phyloP scores from a whole-genome alignment of 2,113 vertebrate species.

The Pangasianodon hypophthalmus region DNA sequence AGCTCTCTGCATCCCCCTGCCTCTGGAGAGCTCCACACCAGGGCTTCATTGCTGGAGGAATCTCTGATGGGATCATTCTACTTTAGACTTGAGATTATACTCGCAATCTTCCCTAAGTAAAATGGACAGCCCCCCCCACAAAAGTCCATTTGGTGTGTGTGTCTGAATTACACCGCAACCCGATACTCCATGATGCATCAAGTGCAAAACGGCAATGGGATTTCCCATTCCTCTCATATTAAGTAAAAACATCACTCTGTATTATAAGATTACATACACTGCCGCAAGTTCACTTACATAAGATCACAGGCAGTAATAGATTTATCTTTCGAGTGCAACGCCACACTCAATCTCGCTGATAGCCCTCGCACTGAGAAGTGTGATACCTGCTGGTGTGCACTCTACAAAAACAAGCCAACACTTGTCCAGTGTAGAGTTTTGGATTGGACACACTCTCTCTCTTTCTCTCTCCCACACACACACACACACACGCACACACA shows the following conservation, averaged over 20 bases:
- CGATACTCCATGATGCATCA: constrained; percentile 53
- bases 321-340: constrained; percentile 44
- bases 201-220: constrained; percentile 56
- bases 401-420: constrained; percentile 60
- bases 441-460: constrained; percentile 59
- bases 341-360: constrained; percentile 52
- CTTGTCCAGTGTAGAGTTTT: constrained; percentile 53
- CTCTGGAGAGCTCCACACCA: constrained; percentile 68
- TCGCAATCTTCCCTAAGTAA: constrained; percentile 57
- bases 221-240: constrained; percentile 53
- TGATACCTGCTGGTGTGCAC: constrained; percentile 34
- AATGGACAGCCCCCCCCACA: constrained; percentile 39
- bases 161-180: constrained; percentile 52
- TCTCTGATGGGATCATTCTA: constrained; percentile 69
- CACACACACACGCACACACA: constrained; percentile 10
- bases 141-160: constrained; percentile 56
- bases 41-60: constrained; percentile 58
- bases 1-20: constrained; percentile 52
- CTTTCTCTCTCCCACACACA: constrained; percentile 31
- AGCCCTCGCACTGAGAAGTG: constrained; percentile 51
- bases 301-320: constrained; percentile 51
- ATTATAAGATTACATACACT: constrained; percentile 52
- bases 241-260: constrained; percentile 57
- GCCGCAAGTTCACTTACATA: constrained; percentile 51
- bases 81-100: constrained; percentile 65